phyloP scores from a whole-genome alignment of 2,888 invertebrate genomes.

The Xestobium rufovillosum region DNA sequence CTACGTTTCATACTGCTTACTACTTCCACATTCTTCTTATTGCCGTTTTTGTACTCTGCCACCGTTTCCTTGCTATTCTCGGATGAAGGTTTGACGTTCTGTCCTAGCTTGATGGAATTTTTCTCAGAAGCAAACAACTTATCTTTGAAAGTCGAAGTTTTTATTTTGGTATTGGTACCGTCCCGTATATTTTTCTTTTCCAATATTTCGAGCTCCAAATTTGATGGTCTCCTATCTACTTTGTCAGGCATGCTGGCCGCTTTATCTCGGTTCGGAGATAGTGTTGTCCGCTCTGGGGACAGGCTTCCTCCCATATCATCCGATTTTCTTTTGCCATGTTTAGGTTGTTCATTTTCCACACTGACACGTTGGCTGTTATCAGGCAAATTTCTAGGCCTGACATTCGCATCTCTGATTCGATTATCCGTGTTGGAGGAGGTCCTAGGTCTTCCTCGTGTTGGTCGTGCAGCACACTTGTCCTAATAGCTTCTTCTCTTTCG shows the following conservation, averaged over 20 bases:
- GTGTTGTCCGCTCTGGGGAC: conserved; percentile 9
- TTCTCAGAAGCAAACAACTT: conserved; percentile 48
- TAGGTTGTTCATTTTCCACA: conserved; percentile 37
- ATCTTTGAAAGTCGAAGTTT: conserved; percentile 48
- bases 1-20: too few relatives aligned
- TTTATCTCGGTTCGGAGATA: too few relatives aligned
- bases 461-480: conserved; percentile 36
- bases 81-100: conserved; percentile 13
- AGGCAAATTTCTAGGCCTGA: conserved; percentile 58
- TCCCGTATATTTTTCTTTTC: conserved; percentile 39
- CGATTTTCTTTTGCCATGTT: conserved; percentile 42
- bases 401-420: conserved; percentile 60
- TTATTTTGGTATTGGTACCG: conserved; percentile 39
- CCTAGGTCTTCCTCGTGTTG: conserved; percentile 30
- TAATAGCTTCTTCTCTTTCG: conserved; percentile 67
- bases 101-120: conserved; percentile 22
- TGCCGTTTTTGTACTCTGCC: too few relatives aligned
- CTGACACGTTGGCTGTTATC: conserved; percentile 48
- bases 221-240: conserved; percentile 21
- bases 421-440: conserved; percentile 47
- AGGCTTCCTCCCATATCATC: conserved; percentile 32
- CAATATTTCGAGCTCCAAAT: conserved; percentile 37
- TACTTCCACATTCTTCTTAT: too few relatives aligned
- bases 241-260: too few relatives aligned
- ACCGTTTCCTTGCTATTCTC: conserved; percentile 12